Evolutionary conservation across 2,797 vertebrate genomes (phyloP).

Genomic region (Xiphophorus birchmanni): DNA sequence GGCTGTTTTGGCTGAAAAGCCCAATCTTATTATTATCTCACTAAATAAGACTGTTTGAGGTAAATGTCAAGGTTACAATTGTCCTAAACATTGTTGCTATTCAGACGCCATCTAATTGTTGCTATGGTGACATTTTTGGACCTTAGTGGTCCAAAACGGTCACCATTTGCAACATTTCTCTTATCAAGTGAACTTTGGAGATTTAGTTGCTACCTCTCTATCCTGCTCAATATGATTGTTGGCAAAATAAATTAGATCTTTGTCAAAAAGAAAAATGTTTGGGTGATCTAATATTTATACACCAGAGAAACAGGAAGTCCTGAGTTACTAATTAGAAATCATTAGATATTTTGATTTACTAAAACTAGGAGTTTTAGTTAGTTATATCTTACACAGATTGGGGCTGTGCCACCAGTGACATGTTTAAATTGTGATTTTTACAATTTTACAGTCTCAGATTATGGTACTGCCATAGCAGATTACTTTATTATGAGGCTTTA

Average conservation of each 20-base stretch:
- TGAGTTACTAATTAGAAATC: background rate
- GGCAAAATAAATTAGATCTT: background rate
- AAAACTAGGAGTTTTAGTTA: background rate
- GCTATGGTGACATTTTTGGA: background rate
- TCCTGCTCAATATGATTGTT: background rate
- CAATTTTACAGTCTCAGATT: background rate
- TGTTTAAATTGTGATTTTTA: background rate
- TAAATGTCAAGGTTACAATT: background rate
- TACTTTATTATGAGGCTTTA: background rate
- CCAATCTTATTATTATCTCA: background rate
- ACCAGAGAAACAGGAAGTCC: background rate
- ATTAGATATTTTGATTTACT: background rate
- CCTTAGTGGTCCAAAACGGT: background rate
- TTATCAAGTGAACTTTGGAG: background rate
- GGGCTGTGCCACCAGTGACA: too few relatives aligned
- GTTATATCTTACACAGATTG: too few relatives aligned
- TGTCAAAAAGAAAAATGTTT: background rate
- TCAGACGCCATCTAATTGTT: background rate
- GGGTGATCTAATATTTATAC: background rate
- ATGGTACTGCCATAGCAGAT: background rate
- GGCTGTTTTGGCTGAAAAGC: background rate
- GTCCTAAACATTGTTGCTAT: background rate
- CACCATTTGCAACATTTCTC: background rate
- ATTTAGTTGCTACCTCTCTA: background rate
- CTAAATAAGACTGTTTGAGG: background rate